Base-by-base conservation (phyloP, 2,113 vertebrate species). In the Cathartes aura region DNA sequence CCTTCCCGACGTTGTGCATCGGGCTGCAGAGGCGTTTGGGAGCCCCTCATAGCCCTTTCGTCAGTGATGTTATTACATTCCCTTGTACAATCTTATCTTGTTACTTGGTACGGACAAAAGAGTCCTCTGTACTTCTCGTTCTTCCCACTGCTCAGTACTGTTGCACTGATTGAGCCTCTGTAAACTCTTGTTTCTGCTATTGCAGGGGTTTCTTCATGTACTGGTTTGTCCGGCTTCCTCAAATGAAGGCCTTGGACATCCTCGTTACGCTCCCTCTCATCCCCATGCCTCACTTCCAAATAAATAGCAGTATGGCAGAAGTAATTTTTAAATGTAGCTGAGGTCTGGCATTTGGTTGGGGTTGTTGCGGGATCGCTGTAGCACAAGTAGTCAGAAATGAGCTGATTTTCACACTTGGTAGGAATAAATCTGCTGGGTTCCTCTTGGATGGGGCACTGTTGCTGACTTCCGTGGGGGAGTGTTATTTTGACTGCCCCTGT, bases 371-470 rank as follows among this genome's bases (percentile, higher is more conserved):
- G 26, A 2, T 24, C 0, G 8, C 56, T n/a, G 26, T 1, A 17
- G 42, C 76, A 14, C 12, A 15, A 43, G 12, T 0, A 21, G 15
- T 24, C 48, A 16, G 45, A 20, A 76, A 47, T 1, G 29, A 5
- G 56, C 52, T 34, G 36, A 13, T 64, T 82, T 48, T n/a, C 62
- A 27, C 11, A 0, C 22, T 38, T 0, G 0, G 0, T 9, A 15
- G 30, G 50, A 8, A 5, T 22, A 64, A 59, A 36, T 7, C 50
- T 17, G 12, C 76, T 52, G 3, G 4, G 36, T 9, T 62, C 58
- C 20, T 11, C 52, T 40, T 10, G 40, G 9, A 1, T 3, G 19
- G n/a, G 21, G 15, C 36, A 5, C 73, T 18, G 20, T 3, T 15
- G 58, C 52, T 23, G 17, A 34, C 8, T 29, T 47, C 34, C 2